Conservation (phyloP, 2,888 invertebrate species). For the Syrphus vitripennis region DNA sequence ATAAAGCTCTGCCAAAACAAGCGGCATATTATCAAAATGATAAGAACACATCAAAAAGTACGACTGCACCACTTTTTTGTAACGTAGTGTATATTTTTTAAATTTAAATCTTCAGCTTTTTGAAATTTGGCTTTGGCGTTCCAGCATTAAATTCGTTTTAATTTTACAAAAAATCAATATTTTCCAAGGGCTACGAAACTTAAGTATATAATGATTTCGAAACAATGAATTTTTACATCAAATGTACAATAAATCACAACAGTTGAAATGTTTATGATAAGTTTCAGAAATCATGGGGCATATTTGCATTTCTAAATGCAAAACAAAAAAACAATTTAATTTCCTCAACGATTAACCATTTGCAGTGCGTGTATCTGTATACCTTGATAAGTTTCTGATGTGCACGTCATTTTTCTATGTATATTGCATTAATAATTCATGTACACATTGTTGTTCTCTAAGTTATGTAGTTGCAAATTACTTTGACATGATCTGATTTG, state of each 20-base stretch:
- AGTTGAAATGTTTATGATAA: not conserved
- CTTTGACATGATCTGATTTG: constrained; percentile 8
- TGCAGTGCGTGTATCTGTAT: constrained; percentile 20
- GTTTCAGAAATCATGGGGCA: not conserved
- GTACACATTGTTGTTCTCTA: not conserved
- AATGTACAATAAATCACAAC: not conserved
- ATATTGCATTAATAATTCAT: not conserved
- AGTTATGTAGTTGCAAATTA: not conserved
- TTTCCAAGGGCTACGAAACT: too few relatives aligned
- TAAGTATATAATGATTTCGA: too few relatives aligned
- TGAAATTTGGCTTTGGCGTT: too few relatives aligned
- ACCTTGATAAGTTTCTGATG: not conserved
- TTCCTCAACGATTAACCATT: not conserved
- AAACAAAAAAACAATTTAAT: not conserved
- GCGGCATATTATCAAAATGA: too few relatives aligned
- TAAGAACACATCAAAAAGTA: too few relatives aligned
- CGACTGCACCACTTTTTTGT: too few relatives aligned
- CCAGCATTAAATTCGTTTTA: too few relatives aligned
- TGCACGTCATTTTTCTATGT: not conserved
- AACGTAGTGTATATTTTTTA: too few relatives aligned
- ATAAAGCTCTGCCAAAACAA: too few relatives aligned
- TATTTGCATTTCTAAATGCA: not conserved
- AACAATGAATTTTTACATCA: not conserved
- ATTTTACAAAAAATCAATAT: too few relatives aligned
- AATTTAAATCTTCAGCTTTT: too few relatives aligned